Evolutionary conservation across 2,113 vertebrate genomes (phyloP).

Genomic region (Onychorhynchus coronatus): DNA sequence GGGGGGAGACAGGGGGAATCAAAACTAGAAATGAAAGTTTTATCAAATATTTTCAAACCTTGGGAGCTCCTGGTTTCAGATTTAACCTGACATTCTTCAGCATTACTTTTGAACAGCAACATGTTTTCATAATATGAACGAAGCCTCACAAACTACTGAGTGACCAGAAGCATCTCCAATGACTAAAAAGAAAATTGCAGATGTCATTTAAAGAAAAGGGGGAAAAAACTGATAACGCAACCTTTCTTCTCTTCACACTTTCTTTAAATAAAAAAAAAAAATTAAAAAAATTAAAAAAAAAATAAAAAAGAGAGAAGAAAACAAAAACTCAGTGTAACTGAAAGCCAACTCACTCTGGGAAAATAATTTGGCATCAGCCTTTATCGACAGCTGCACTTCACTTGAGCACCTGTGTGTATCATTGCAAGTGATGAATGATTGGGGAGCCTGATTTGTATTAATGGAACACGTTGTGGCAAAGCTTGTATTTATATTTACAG

Average conservation of each 20-base stretch:
- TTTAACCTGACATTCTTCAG: neutral
- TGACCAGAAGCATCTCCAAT: neutral
- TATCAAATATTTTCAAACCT: neutral
- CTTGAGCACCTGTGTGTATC: constrained; percentile 55
- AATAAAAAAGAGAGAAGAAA: neutral
- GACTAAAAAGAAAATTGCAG: neutral
- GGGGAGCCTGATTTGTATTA: constrained; percentile 10
- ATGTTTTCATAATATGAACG: neutral
- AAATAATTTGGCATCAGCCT: constrained; percentile 54
- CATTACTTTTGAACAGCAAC: rapidly evolving
- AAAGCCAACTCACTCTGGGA: constrained; percentile 36
- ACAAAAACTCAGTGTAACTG: neutral
- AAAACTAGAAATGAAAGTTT: neutral
- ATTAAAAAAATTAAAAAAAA: no score
- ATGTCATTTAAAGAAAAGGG: neutral
- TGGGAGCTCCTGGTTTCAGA: neutral
- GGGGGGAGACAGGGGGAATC: rapidly evolving
- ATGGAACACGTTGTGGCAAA: constrained; percentile 35
- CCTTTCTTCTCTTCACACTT: neutral
- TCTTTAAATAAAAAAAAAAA: neutral
- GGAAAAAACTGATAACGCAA: neutral
- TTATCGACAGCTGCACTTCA: constrained; percentile 36
- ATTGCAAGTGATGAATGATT: constrained; percentile 58
- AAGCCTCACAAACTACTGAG: neutral
- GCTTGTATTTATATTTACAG: constrained; percentile 37